Evolutionary conservation across 2,797 vertebrate genomes (phyloP), one percentile per base, ranked within the genome.

Genomic region (Acrossocheilus fasciatus): DNA sequence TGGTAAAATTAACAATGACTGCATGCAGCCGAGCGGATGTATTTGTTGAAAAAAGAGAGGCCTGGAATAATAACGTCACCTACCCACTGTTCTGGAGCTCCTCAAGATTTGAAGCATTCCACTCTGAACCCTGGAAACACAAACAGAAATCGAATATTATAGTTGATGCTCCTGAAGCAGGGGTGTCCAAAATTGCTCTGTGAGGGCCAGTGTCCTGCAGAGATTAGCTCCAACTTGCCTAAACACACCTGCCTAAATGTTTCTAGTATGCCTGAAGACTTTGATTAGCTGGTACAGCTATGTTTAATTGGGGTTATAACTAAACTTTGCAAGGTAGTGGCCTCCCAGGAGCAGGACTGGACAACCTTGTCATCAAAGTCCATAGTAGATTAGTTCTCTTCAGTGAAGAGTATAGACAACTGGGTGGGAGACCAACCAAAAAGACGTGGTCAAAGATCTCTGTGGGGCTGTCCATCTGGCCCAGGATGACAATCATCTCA

Each of bases 381-480:
- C 4, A 7, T 15, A 20, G 45, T 2, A 66, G 4, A 39, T 70
- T n/a, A 50, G 34, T 6, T 3, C 39, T 50, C 64, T 43, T 39
- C 26, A 74, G 3, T 69, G 30, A 50, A 10, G 17, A 15, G 18
- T 50, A 83, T 73, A 18, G 41, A 83, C 23, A 74, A 81, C 3
- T 50, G 17, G 20, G 0, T 18, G 45, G 34, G 34, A 72, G 17
- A 79, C 94, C 95, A 90, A 99, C 98, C 97, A 99, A 94, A 84
- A 95, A 99, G 68, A 99, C 97, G 0, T 99, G 98, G 77, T 99
- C 98, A 83, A 99, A 99, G 92, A 99, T 99, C 92, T 99, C 97
- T 0, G 98, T 99, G 88, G 98, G 98, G 89, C 98, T 99, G 93
- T 99, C 98, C 98, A 99, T 99, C 93, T 99, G 98, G 68, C 98